phyloP scores from a whole-genome alignment of 2,797 vertebrate genomes.

The Numenius phaeopus region DNA sequence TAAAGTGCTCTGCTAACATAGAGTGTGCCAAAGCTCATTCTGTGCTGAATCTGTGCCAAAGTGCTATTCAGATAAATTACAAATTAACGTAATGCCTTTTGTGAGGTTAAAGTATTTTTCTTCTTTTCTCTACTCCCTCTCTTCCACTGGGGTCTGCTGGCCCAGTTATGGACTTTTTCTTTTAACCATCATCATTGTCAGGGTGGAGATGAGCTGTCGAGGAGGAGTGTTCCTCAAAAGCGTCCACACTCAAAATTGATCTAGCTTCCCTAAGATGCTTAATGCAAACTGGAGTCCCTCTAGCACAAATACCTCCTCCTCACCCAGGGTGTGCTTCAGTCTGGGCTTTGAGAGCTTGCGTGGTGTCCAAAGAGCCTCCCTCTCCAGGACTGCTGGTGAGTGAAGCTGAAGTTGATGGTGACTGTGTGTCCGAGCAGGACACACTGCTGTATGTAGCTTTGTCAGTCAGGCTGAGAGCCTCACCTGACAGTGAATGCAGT shows the following conservation, averaged over 20 bases:
- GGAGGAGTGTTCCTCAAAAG: neutral
- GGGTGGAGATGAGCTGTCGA: neutral
- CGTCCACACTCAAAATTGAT: neutral
- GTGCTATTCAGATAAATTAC: conserved; percentile 30
- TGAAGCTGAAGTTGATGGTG: neutral
- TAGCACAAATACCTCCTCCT: neutral
- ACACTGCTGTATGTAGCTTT: neutral
- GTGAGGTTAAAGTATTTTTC: neutral
- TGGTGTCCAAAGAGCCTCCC: neutral
- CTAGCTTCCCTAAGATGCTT: neutral
- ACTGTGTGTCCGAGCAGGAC: neutral
- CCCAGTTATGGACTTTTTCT: neutral
- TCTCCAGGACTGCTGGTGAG: neutral
- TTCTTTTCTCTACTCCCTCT: neutral
- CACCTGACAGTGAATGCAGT: neutral
- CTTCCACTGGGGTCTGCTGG: neutral
- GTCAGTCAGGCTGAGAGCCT: neutral
- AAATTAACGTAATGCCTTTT: neutral
- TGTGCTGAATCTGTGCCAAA: neutral
- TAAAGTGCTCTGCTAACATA: neutral
- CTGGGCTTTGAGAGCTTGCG: neutral
- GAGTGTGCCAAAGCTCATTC: neutral
- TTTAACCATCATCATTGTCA: neutral
- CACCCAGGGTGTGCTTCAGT: neutral
- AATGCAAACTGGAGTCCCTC: neutral